Base-by-base conservation (phyloP, 2,113 vertebrate species). In the Amphiprion percula region DNA sequence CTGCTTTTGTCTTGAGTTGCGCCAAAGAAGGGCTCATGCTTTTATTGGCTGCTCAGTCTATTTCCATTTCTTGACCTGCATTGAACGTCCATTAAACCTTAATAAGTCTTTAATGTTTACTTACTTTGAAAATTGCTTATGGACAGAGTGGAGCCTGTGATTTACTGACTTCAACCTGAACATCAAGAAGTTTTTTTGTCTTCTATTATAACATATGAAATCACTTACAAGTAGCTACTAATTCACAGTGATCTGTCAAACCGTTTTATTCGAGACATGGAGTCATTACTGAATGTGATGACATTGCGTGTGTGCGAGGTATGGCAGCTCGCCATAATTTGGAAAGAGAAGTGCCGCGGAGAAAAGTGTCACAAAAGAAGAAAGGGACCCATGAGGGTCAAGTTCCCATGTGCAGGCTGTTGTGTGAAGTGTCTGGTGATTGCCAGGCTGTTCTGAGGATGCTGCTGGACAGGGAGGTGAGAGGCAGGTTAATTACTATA, bases 401-500 rank as follows among this genome's bases (percentile, higher is more conserved):
- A 49, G 92, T 93, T 93, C 71, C 91, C 60, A 21, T 84, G 90
- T 74, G 87, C 84, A 80, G 87, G 85, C 90, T 91, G 91, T 89
- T 88, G 91, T 89, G 91, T 89, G 87, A 94, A 92, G 92, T 93
- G 92, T 91, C 89, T 88, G 80, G 70, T 91, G 90, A 92, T 91
- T 89, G 89, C 82, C 84, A 62, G 74, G 82, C 89, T 86, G 90
- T 88, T 92, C 66, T 68, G 87, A 84, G 82, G 92, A 91, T 63
- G 88, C 83, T 80, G 88, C 81, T 39, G 87, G 90, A 90, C 92
- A 92, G 87, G 77, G 87, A 92, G 92, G 92, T 93, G 90, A 91
- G 90, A 87, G 86, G 82, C 87, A 85, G 90, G 90, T 94, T 94
- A 94, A 94, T 94, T 92, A 95, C 93, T 92, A 91, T 76, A 68